Conservation (phyloP, 2,797 vertebrate genomes). For the Pachyuromys duprasi region DNA sequence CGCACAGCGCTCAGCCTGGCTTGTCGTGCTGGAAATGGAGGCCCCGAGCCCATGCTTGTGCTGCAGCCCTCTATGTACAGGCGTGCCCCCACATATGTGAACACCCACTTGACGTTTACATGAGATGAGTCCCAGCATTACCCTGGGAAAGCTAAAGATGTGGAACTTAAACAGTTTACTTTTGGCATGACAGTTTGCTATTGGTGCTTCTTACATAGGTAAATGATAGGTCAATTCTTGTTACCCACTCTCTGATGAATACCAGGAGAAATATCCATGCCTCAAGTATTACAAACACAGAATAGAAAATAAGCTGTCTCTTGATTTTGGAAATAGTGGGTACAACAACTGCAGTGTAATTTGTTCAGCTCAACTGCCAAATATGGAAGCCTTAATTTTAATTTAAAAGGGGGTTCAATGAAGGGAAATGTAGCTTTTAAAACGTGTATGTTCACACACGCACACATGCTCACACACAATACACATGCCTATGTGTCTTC, state of each 20-base stretch:
- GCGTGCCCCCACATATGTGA: neutral
- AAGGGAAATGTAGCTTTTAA: neutral
- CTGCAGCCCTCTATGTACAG: neutral
- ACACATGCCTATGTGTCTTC: too few species aligned
- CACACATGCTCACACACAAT: neutral
- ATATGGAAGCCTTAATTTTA: neutral
- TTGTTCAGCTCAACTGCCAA: constrained; percentile 6
- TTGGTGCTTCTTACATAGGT: neutral
- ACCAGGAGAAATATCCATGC: neutral
- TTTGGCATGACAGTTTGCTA: neutral
- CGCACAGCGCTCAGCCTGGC: neutral
- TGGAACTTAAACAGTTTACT: neutral
- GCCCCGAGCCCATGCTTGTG: neutral
- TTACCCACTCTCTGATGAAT: neutral
- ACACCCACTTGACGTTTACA: neutral
- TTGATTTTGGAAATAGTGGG: neutral
- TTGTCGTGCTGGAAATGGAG: neutral
- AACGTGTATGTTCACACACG: neutral
- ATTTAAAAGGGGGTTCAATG: neutral
- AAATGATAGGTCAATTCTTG: neutral
- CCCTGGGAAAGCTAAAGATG: neutral
- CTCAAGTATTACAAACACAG: neutral
- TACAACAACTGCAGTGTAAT: neutral
- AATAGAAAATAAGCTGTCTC: neutral
- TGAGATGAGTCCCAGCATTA: constrained; percentile 14